Conservation (phyloP, 2,797 vertebrate genomes). For the Neopelma chrysocephalum region DNA sequence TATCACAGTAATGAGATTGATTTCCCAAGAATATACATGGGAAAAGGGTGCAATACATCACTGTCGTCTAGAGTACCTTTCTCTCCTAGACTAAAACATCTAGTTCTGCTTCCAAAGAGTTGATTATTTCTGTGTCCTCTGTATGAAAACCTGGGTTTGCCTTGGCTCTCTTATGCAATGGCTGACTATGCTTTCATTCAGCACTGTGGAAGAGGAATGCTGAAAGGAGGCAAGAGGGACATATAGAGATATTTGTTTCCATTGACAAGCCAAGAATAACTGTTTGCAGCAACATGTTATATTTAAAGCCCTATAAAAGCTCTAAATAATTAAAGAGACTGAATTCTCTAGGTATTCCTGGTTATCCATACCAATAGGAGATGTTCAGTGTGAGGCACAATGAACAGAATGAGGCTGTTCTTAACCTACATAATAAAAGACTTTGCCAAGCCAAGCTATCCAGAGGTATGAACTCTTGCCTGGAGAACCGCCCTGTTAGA, state of each 20-base stretch:
- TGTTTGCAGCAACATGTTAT: neutral
- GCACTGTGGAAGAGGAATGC: neutral
- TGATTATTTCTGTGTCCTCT: neutral
- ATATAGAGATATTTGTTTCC: neutral
- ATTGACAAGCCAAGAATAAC: neutral
- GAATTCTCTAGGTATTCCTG: neutral
- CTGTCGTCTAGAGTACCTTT: neutral
- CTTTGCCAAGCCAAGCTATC: neutral
- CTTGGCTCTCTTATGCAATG: neutral
- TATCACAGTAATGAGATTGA: rapidly evolving
- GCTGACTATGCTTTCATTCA: neutral
- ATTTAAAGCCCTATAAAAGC: neutral
- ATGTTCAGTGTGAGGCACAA: neutral
- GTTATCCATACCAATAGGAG: neutral
- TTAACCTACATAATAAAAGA: neutral
- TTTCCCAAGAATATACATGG: neutral
- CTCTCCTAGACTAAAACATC: neutral
- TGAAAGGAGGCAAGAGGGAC: neutral
- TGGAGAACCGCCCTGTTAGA: neutral
- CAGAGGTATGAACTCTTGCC: neutral
- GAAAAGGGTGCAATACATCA: neutral
- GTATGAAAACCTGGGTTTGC: neutral
- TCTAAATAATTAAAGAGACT: neutral
- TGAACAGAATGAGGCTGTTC: neutral
- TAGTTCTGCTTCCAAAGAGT: neutral